Conservation (phyloP, 1,140 invertebrate species). For the Eriosoma lanigerum region DNA sequence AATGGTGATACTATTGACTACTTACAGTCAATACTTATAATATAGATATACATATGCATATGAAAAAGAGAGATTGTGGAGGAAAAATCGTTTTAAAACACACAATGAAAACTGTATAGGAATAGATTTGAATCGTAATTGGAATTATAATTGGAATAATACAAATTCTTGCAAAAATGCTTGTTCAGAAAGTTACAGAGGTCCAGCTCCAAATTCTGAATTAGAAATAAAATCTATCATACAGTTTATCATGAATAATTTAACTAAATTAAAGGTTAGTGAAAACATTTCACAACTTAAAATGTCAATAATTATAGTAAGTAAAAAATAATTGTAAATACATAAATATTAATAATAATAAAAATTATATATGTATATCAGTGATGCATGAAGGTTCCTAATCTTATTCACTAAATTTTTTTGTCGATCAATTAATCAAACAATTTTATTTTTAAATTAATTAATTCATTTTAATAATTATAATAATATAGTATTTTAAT, state of each 20-base stretch:
- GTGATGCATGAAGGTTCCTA: too few species aligned
- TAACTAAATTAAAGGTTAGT: constrained; percentile 23
- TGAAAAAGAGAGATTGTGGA: constrained; percentile 67
- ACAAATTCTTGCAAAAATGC: background rate
- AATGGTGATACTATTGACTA: background rate
- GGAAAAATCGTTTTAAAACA: constrained; percentile 64
- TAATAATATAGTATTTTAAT: too few species aligned
- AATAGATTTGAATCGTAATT: constrained; percentile 72
- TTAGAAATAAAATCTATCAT: constrained; percentile 19
- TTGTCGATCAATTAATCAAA: too few species aligned
- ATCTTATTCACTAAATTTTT: too few species aligned
- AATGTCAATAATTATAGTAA: too few species aligned
- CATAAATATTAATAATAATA: too few species aligned
- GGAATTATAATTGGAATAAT: constrained; percentile 65
- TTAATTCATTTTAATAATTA: too few species aligned
- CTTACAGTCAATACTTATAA: too few species aligned
- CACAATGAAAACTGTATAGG: constrained; percentile 58
- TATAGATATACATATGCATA: constrained; percentile 71
- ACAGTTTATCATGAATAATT: background rate
- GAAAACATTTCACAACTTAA: too few species aligned
- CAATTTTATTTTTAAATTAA: too few species aligned
- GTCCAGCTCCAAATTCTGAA: constrained; percentile 20
- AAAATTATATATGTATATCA: too few species aligned
- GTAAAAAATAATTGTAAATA: too few species aligned
- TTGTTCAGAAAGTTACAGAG: constrained; percentile 36